phyloP scores from a whole-genome alignment of 2,888 invertebrate genomes.

The Tromatobia lineatoria region DNA sequence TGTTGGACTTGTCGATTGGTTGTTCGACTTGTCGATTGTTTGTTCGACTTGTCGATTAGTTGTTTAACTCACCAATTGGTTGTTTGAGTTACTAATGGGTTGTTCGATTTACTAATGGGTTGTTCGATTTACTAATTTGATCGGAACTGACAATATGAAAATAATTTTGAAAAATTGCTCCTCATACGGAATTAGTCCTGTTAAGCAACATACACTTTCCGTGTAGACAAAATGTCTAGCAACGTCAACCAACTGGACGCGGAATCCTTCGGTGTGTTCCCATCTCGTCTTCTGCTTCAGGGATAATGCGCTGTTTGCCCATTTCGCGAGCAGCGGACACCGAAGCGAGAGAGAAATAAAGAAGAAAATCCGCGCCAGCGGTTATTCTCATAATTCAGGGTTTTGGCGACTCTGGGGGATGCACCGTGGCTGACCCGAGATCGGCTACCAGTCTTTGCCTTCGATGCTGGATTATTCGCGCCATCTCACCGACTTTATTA shows the following conservation, averaged over 20 bases:
- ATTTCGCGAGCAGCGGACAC: conserved; percentile 9
- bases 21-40: no score
- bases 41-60: no score
- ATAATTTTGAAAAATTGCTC: no score
- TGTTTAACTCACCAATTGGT: no score
- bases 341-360: conserved; percentile 15
- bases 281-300: neutral
- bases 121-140: no score
- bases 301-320: conserved; percentile 16
- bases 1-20: no score
- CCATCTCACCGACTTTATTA: conserved; percentile 60
- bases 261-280: neutral
- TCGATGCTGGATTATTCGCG: conserved; percentile 60
- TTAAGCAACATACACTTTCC: no score
- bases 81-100: no score
- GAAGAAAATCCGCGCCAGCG: conserved; percentile 69
- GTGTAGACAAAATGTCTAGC: neutral
- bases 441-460: conserved; percentile 66
- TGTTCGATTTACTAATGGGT: no score
- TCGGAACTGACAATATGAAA: no score
- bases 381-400: conserved; percentile 84
- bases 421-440: conserved; percentile 64
- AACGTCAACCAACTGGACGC: neutral
- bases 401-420: conserved; percentile 77
- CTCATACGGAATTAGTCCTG: no score